Evolutionary conservation across 2,888 invertebrate species (phyloP).

Genomic region (Sialis fuliginosa): DNA sequence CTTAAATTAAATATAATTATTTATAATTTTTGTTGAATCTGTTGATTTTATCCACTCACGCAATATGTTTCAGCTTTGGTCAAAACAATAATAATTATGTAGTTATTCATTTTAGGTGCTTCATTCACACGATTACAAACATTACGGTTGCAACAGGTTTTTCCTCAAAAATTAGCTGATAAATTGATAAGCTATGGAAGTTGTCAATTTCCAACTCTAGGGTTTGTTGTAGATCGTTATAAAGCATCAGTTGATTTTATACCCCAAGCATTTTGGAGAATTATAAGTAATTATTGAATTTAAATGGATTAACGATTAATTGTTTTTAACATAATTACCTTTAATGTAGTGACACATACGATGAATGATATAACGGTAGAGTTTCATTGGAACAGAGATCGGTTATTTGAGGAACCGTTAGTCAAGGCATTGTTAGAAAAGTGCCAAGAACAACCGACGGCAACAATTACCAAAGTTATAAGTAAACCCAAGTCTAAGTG

Average conservation of each 20-base stretch:
- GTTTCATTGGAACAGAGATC: slow-evolving; percentile 72
- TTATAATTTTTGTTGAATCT: too few species aligned
- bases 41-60: too few species aligned
- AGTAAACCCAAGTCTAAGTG: slow-evolving; percentile 89
- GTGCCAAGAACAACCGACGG: slow-evolving; percentile 56
- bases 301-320: not conserved
- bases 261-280: slow-evolving; percentile 90
- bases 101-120: slow-evolving; percentile 43
- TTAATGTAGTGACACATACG: slow-evolving; percentile 51
- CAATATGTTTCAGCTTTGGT: too few species aligned
- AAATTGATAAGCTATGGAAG: slow-evolving; percentile 93
- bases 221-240: slow-evolving; percentile 97
- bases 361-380: slow-evolving; percentile 62
- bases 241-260: slow-evolving; percentile 83
- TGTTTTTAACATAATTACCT: not conserved
- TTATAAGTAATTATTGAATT: slow-evolving; percentile 43
- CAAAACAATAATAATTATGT: too few species aligned
- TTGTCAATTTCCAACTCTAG: slow-evolving; percentile 98
- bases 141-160: slow-evolving; percentile 63
- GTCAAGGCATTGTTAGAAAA: slow-evolving; percentile 66
- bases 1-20: too few species aligned
- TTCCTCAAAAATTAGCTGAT: slow-evolving; percentile 53
- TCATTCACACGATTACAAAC: slow-evolving; percentile 98
- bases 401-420: slow-evolving; percentile 72
- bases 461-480: slow-evolving; percentile 55